Evolutionary conservation across 2,113 vertebrate genomes (phyloP).

Genomic region (Emydocephalus ijimae): DNA sequence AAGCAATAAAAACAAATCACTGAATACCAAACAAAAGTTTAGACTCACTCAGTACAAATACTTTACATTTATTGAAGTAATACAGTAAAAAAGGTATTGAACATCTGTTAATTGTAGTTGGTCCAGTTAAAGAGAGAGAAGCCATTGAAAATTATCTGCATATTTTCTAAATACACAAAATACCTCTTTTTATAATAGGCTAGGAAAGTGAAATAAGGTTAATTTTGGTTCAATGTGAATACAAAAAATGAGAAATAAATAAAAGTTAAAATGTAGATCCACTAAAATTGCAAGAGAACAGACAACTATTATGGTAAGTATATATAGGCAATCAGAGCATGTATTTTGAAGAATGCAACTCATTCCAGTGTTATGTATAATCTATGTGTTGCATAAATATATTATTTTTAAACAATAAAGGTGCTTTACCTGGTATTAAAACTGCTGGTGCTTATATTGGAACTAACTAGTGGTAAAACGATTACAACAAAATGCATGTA

Average conservation of each 20-base stretch:
- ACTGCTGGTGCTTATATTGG: constrained; percentile 57
- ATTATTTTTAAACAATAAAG: constrained; percentile 73
- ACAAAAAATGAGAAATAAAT: constrained; percentile 75
- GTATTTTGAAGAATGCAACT: constrained; percentile 65
- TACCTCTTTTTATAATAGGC: constrained; percentile 50
- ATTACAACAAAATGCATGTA: constrained; percentile 14
- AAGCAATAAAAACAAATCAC: constrained; percentile 32
- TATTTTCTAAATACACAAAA: constrained; percentile 60
- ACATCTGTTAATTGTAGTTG: constrained; percentile 63
- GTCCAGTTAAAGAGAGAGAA: constrained; percentile 61
- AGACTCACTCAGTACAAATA: constrained; percentile 63
- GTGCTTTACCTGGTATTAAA: constrained; percentile 63
- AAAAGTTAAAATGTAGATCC: constrained; percentile 70
- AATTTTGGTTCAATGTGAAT: constrained; percentile 62
- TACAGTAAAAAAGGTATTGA: constrained; percentile 70
- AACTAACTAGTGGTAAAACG: constrained; percentile 42
- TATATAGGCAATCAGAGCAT: constrained; percentile 47
- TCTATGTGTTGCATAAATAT: constrained; percentile 66
- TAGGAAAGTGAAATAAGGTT: constrained; percentile 61
- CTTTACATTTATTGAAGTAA: constrained; percentile 80
- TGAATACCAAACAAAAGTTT: constrained; percentile 48
- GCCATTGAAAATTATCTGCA: constrained; percentile 54
- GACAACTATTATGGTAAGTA: constrained; percentile 35
- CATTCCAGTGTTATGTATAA: constrained; percentile 74
- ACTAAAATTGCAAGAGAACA: constrained; percentile 61